A percentile compares a stretch with the other conserved stretches of the same genome.
Evolutionary conservation across 2,888 invertebrate species (phyloP).

Genomic region (Scrobipalpa atriplicella): DNA sequence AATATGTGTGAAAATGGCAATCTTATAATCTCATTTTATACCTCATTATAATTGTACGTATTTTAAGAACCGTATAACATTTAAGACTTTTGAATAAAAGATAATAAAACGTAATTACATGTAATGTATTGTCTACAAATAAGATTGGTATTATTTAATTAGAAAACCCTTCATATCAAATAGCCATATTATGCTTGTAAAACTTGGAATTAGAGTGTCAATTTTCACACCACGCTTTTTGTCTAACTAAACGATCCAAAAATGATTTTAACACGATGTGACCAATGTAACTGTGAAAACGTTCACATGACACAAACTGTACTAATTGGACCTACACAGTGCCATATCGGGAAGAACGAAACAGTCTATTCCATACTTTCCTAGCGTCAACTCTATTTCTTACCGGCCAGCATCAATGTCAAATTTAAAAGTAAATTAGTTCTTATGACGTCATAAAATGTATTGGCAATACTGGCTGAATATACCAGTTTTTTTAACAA

Average conservation of each 20-base stretch:
- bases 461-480: background rate
- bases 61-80: too few relatives aligned
- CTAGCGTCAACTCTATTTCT: slow-evolving; percentile 48
- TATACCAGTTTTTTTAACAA: slow-evolving; percentile 36
- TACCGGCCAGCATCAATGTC: background rate
- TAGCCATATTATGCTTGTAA: too few relatives aligned
- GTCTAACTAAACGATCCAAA: slow-evolving; percentile 45
- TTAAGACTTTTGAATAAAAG: background rate
- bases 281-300: slow-evolving; percentile 67
- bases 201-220: background rate
- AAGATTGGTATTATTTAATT: too few relatives aligned
- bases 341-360: slow-evolving; percentile 55
- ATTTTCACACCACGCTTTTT: slow-evolving; percentile 45
- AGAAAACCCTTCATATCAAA: too few relatives aligned
- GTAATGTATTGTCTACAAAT: background rate
- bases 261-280: slow-evolving; percentile 44
- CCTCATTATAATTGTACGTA: background rate
- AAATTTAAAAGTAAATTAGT: background rate
- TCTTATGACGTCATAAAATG: background rate
- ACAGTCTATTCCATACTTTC: slow-evolving; percentile 62
- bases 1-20: background rate
- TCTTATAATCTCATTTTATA: slow-evolving; percentile 4
- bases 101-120: background rate
- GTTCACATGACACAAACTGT: slow-evolving; percentile 58
- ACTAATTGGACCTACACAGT: slow-evolving; percentile 65